Percentiles rank a stretch among this genome's conserved stretches.
Conservation (phyloP, 2,888 invertebrate species). For the Pegoplata infirma region DNA sequence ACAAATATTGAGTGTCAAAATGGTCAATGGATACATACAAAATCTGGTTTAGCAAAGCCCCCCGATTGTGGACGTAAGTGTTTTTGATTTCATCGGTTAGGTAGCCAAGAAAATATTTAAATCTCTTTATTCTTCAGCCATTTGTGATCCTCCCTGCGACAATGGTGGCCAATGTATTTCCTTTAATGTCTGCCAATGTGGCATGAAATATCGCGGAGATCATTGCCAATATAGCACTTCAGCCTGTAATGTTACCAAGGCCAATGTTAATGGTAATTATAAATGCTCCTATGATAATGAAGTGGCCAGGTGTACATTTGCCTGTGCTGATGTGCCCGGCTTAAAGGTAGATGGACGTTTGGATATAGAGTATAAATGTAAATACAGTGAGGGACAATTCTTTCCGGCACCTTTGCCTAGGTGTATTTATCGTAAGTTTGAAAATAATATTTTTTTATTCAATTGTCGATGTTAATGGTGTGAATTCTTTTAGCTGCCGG, state of each 20-base stretch:
- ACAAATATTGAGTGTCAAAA: slow-evolving; percentile 84
- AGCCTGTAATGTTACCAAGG: slow-evolving; percentile 78
- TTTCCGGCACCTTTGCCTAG: slow-evolving; percentile 85
- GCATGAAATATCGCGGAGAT: slow-evolving; percentile 80
- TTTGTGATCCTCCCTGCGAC: slow-evolving; percentile 85
- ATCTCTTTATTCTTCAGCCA: no score
- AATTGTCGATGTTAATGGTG: no score
- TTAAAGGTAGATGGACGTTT: slow-evolving; percentile 82
- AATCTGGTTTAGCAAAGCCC: slow-evolving; percentile 81
- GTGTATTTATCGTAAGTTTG: slow-evolving; percentile 82
- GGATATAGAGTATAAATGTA: slow-evolving; percentile 83
- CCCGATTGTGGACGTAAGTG: slow-evolving; percentile 85
- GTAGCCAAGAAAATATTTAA: neutral
- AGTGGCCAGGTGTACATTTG: slow-evolving; percentile 82
- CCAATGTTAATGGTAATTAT: slow-evolving; percentile 88
- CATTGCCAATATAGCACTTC: slow-evolving; percentile 79
- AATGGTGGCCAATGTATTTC: slow-evolving; percentile 91
- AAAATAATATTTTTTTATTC: neutral
- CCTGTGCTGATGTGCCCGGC: slow-evolving; percentile 82
- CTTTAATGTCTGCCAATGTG: slow-evolving; percentile 88
- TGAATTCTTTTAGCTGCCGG: slow-evolving; percentile 66
- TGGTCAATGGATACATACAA: slow-evolving; percentile 85
- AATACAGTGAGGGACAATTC: slow-evolving; percentile 83
- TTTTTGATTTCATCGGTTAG: no score
- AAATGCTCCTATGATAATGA: slow-evolving; percentile 83